phyloP scores from a whole-genome alignment of 2,113 vertebrate genomes.

The Amphiprion percula region DNA sequence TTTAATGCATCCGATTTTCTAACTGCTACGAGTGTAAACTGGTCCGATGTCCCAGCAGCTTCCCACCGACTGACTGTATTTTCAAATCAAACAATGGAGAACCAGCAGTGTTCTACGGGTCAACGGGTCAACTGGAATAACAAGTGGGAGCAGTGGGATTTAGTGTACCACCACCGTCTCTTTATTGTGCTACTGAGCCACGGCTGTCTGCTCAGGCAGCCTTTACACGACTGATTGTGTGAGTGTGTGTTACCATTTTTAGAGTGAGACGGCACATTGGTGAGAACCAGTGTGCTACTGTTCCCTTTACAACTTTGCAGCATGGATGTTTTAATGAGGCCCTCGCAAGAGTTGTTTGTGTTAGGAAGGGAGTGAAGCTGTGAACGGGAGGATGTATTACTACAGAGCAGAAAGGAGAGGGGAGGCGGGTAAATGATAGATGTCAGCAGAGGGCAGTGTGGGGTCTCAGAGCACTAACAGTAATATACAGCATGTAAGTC shows the following conservation, averaged over 20 bases:
- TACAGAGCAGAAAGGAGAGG: slow-evolving; percentile 2
- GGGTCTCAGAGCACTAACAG: slow-evolving; percentile 22
- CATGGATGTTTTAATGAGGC: slow-evolving; percentile 35
- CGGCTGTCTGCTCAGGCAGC: slow-evolving; percentile 11
- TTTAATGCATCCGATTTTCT: background rate
- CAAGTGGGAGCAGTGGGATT: slow-evolving; percentile 52
- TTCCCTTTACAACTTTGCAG: slow-evolving; percentile 44
- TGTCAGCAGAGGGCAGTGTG: slow-evolving; percentile 69
- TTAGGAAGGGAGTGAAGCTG: slow-evolving; percentile 38
- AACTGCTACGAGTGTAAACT: background rate
- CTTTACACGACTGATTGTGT: slow-evolving; percentile 1
- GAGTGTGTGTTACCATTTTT: slow-evolving; percentile 29
- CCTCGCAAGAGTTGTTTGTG: slow-evolving; percentile 44
- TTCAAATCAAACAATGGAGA: slow-evolving; percentile 44
- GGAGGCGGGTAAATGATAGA: slow-evolving; percentile 9
- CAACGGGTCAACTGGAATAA: slow-evolving; percentile 60
- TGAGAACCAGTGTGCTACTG: slow-evolving; percentile 28
- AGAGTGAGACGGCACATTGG: background rate
- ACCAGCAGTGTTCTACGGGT: slow-evolving; percentile 5
- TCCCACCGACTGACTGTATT: slow-evolving; percentile 25
- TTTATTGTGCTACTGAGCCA: slow-evolving; percentile 25
- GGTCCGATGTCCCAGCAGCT: background rate
- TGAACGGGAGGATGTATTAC: slow-evolving; percentile 16
- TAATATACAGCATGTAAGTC: background rate
- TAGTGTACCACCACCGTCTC: slow-evolving; percentile 29